Percentiles rank a stretch among this genome's conserved stretches.
These are phyloP conservation scores for Sarotherodon lohbergeri DNA, from an alignment of 2,113 vertebrate genomes.

Conservation along the genomic window DNA sequence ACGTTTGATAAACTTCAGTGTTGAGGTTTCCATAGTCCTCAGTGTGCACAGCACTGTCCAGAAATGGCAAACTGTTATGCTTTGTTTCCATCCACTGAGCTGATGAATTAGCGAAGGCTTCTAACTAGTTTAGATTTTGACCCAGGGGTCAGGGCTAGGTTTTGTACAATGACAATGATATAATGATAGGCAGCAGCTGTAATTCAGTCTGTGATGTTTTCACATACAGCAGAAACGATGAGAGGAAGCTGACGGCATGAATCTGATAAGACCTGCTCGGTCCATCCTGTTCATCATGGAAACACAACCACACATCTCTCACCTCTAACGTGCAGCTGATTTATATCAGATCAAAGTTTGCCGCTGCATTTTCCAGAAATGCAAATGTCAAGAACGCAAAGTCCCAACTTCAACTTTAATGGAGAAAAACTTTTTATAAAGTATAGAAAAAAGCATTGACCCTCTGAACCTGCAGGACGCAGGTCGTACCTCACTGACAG, in stretches of 20 bases:
- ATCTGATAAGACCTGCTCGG: neutral
- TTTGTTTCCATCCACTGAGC: too few relatives aligned
- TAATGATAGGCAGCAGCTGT: neutral
- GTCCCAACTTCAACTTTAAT: neutral
- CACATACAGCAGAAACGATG: neutral
- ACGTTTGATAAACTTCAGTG: too few relatives aligned
- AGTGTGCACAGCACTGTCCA: too few relatives aligned
- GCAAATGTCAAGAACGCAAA: neutral
- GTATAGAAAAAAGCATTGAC: neutral
- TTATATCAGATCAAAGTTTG: neutral
- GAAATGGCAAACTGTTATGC: too few relatives aligned
- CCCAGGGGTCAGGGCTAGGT: too few relatives aligned
- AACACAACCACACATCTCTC: neutral
- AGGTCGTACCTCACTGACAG: accelerated
- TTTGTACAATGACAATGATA: neutral
- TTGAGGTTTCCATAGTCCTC: too few relatives aligned
- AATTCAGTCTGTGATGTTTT: accelerated
- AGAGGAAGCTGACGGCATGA: neutral
- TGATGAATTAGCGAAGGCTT: too few relatives aligned
- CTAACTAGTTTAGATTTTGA: too few relatives aligned
- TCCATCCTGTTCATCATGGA: neutral
- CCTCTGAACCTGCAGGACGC: neutral
- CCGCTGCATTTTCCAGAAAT: neutral
- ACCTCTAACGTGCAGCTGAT: neutral
- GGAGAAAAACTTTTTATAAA: neutral